phyloP scores from a whole-genome alignment of 2,797 vertebrate species.

The Pseudochaenichthys georgianus region DNA sequence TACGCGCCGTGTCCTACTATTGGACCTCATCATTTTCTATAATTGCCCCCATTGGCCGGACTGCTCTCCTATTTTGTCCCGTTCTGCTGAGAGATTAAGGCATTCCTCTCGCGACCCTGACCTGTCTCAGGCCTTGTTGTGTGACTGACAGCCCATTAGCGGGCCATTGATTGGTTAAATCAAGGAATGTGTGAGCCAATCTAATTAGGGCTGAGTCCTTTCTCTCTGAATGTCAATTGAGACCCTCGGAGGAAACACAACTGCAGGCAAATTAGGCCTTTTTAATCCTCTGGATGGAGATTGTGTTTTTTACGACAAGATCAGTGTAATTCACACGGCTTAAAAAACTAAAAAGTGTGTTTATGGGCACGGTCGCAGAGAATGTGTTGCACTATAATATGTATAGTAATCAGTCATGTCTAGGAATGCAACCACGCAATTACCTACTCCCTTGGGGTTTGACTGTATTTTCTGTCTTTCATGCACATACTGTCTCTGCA shows the following conservation, averaged over 20 bases:
- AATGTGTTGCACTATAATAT: constrained; percentile 18
- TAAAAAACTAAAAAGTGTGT: constrained; percentile 8
- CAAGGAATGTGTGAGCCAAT: constrained; percentile 69
- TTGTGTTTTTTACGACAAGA: constrained; percentile 33
- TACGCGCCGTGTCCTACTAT: constrained; percentile 62
- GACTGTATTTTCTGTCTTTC: constrained; percentile 2
- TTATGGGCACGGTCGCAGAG: neutral
- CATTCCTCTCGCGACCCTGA: constrained; percentile 78
- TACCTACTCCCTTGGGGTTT: constrained; percentile 34
- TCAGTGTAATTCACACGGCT: constrained; percentile 41
- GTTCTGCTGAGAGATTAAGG: constrained; percentile 72
- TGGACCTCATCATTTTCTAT: constrained; percentile 75
- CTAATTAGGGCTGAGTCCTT: constrained; percentile 76
- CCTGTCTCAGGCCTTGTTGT: constrained; percentile 71
- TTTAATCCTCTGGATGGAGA: constrained; percentile 43
- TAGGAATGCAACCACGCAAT: constrained; percentile 19
- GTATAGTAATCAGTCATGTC: constrained; percentile 49
- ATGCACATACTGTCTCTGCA: constrained; percentile 9
- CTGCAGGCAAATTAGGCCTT: constrained; percentile 53
- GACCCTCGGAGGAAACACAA: constrained; percentile 61
- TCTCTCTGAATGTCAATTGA: constrained; percentile 74
- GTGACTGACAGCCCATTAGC: constrained; percentile 83
- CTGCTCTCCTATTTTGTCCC: constrained; percentile 66
- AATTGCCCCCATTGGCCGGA: constrained; percentile 72
- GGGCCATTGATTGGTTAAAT: constrained; percentile 78